phyloP scores from a whole-genome alignment of 2,797 vertebrate species.

The Cossypha niveicapilla region DNA sequence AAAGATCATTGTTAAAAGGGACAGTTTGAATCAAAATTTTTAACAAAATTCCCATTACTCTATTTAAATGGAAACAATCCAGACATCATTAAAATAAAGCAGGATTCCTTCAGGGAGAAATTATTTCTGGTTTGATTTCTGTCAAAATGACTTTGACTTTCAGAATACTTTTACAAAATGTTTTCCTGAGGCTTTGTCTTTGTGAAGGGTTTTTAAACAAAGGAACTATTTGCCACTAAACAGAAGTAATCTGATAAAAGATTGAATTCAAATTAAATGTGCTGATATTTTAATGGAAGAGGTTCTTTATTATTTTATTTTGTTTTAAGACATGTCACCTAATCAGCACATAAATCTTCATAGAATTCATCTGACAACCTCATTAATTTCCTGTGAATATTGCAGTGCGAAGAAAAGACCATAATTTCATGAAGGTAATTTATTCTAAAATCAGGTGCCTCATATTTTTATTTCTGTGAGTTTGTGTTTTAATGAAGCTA shows the following conservation, averaged over 20 bases:
- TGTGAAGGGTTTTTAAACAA: slow-evolving; percentile 65
- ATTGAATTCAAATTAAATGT: slow-evolving; percentile 73
- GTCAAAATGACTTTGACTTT: slow-evolving; percentile 77
- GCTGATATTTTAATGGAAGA: slow-evolving; percentile 64
- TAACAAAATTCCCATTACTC: slow-evolving; percentile 54
- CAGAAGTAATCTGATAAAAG: slow-evolving; percentile 73
- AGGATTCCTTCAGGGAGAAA: slow-evolving; percentile 78
- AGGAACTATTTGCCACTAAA: slow-evolving; percentile 63
- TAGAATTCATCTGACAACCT: slow-evolving; percentile 63
- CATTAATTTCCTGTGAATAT: slow-evolving; percentile 70
- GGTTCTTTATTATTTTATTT: slow-evolving; percentile 75
- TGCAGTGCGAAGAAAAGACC: slow-evolving; percentile 32
- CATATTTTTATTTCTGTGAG: slow-evolving; percentile 15
- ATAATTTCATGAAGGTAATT: slow-evolving; percentile 58
- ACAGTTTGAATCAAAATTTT: slow-evolving; percentile 55
- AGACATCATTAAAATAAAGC: slow-evolving; percentile 72
- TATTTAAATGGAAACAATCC: slow-evolving; percentile 70
- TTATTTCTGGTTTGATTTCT: slow-evolving; percentile 77
- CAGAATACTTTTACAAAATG: slow-evolving; percentile 69
- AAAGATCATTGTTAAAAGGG: slow-evolving; percentile 53
- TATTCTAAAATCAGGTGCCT: slow-evolving; percentile 62
- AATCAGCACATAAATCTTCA: slow-evolving; percentile 73
- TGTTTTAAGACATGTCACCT: slow-evolving; percentile 67
- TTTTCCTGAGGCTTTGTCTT: slow-evolving; percentile 67
- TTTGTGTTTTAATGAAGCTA: slow-evolving; percentile 46